phyloP scores from a whole-genome alignment of 2,797 vertebrate species.

The Cirrhinus molitorella region DNA sequence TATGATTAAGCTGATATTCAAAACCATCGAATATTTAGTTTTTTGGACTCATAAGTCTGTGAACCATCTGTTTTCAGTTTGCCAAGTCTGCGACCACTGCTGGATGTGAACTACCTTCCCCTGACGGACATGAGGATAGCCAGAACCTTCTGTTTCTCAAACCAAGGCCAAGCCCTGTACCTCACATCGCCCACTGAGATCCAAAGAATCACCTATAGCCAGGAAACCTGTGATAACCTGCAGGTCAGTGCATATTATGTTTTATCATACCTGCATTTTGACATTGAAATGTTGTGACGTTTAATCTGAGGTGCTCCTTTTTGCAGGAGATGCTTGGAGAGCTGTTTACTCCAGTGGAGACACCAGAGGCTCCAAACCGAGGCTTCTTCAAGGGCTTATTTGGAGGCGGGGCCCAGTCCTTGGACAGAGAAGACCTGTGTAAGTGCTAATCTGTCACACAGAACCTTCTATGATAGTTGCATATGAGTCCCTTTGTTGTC shows the following conservation, averaged over 20 bases:
- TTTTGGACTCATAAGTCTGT: background rate
- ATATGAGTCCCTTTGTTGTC: too few species aligned
- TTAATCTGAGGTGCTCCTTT: conserved; percentile 30
- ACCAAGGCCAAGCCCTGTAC: conserved; percentile 96
- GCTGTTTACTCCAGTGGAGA: conserved; percentile 96
- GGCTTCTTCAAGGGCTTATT: conserved; percentile 99
- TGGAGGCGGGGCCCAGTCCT: conserved; percentile 94
- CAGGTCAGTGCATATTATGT: conserved; percentile 81
- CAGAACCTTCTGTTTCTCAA: conserved; percentile 98
- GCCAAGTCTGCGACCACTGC: conserved; percentile 92
- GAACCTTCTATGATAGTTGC: too few species aligned
- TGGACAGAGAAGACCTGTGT: conserved; percentile 98
- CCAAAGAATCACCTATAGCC: conserved; percentile 97
- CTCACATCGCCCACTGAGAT: conserved; percentile 97
- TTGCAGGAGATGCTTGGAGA: conserved; percentile 97
- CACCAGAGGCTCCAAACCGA: conserved; percentile 97
- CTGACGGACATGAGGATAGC: conserved; percentile 99
- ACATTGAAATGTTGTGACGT: background rate
- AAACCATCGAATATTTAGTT: background rate
- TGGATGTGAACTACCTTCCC: conserved; percentile 97
- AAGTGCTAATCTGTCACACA: conserved; percentile 72
- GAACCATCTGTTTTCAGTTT: conserved; percentile 79
- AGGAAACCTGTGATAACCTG: conserved; percentile 97
- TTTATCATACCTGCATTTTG: background rate
- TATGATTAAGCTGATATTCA: background rate